These are phyloP conservation scores for Mustela lutreola DNA, from an alignment of 2,113 vertebrate genomes.

Conservation along the genomic window DNA sequence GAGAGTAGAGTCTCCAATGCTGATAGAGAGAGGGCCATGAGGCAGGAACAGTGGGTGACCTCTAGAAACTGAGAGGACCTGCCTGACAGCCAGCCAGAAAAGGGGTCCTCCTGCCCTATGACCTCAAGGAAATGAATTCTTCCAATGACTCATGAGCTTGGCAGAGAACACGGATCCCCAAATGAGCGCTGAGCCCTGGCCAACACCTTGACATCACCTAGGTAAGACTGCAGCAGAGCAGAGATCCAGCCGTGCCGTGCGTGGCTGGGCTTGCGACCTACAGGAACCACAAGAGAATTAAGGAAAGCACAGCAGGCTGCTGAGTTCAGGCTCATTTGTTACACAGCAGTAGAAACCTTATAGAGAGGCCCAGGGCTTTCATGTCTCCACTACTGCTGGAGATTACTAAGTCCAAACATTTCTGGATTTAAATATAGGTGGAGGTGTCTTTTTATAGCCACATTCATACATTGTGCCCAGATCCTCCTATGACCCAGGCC, in stretches of 20 bases:
- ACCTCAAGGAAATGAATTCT: background rate
- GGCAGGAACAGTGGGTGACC: background rate
- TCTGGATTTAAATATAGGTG: background rate
- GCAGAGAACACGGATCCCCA: background rate
- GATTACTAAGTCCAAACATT: background rate
- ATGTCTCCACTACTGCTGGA: background rate
- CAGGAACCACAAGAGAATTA: background rate
- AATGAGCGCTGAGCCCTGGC: background rate
- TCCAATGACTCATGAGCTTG: background rate
- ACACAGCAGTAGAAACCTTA: background rate
- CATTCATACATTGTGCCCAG: background rate
- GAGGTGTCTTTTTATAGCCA: background rate
- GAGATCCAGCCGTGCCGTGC: background rate
- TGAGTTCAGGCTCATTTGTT: background rate
- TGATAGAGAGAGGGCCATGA: rapidly evolving
- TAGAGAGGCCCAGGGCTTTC: background rate
- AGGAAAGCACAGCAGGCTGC: background rate
- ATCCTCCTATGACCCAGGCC: background rate
- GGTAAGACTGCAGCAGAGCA: background rate
- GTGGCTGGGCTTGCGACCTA: background rate
- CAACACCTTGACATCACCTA: background rate
- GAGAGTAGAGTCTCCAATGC: background rate
- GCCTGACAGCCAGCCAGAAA: background rate
- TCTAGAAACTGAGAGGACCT: background rate
- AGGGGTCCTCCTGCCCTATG: background rate